phyloP scores from a whole-genome alignment of 2,113 vertebrate genomes.

The Triplophysa rosa region DNA sequence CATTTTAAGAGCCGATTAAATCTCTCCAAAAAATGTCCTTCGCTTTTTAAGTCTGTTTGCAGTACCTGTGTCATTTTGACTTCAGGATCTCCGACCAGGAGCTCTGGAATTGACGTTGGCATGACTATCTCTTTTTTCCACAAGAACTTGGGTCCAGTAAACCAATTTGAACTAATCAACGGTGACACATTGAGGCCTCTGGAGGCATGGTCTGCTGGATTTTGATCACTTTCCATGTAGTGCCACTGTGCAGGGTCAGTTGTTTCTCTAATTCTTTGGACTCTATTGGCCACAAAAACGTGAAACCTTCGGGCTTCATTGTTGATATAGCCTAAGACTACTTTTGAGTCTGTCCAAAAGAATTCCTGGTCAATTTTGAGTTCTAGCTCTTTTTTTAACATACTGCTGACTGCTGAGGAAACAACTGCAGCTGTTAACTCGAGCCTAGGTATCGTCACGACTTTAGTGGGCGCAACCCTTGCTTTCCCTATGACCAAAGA shows the following conservation, averaged over 20 bases:
- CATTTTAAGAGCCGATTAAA: slow-evolving; percentile 26
- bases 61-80: slow-evolving; percentile 17
- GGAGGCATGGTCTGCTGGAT: not conserved
- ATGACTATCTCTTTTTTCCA: slow-evolving; percentile 37
- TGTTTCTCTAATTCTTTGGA: slow-evolving; percentile 35
- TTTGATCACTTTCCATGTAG: slow-evolving; percentile 28
- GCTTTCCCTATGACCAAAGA: slow-evolving; percentile 25
- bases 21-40: slow-evolving; percentile 11
- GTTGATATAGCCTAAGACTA: no score
- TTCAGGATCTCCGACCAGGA: slow-evolving; percentile 45
- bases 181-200: slow-evolving; percentile 44
- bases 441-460: not conserved
- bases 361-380: slow-evolving; percentile 31
- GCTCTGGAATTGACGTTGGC: slow-evolving; percentile 5
- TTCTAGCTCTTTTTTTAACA: slow-evolving; percentile 6
- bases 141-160: slow-evolving; percentile 46
- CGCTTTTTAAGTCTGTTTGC: slow-evolving; percentile 9
- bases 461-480: not conserved
- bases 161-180: slow-evolving; percentile 38
- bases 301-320: no score
- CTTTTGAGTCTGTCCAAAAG: slow-evolving; percentile 35
- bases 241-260: slow-evolving; percentile 29
- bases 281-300: slow-evolving; percentile 32
- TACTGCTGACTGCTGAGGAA: slow-evolving; percentile 5
- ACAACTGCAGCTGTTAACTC: slow-evolving; percentile 25